Evolutionary conservation across 2,113 vertebrate species (phyloP).

Genomic region (Lepus europaeus): DNA sequence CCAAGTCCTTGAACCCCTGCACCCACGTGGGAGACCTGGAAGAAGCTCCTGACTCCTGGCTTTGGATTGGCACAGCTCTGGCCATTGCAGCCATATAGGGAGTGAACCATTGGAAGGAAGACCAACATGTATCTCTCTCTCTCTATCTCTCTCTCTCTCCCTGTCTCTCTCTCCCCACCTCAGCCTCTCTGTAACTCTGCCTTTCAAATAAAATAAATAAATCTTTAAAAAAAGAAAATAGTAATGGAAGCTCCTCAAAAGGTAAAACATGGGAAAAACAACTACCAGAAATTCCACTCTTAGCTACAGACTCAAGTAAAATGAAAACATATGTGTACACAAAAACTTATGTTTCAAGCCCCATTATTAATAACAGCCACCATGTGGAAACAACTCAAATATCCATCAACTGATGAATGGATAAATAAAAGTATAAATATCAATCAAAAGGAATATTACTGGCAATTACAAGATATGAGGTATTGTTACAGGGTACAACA

Average conservation of each 20-base stretch:
- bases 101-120: too few species aligned
- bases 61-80: too few species aligned
- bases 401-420: not conserved
- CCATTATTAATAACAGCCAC: not conserved
- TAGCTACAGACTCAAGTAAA: not conserved
- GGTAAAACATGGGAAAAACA: not conserved
- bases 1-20: too few species aligned
- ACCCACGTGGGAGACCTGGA: too few species aligned
- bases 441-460: not conserved
- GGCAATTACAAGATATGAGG: conserved; percentile 17
- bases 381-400: not conserved
- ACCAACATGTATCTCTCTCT: too few species aligned
- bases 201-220: too few species aligned
- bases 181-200: too few species aligned
- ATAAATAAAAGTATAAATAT: not conserved
- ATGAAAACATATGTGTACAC: not conserved
- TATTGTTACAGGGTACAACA: not conserved
- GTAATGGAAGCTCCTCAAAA: not conserved
- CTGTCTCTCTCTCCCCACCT: too few species aligned
- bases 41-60: too few species aligned
- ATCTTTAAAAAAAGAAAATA: not conserved
- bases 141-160: too few species aligned
- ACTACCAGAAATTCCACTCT: conserved; percentile 35
- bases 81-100: too few species aligned
- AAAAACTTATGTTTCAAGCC: not conserved